These are phyloP conservation scores for Hirtodrosophila confusa DNA, from an alignment of 2,888 invertebrate species.

Conservation along the genomic window DNA sequence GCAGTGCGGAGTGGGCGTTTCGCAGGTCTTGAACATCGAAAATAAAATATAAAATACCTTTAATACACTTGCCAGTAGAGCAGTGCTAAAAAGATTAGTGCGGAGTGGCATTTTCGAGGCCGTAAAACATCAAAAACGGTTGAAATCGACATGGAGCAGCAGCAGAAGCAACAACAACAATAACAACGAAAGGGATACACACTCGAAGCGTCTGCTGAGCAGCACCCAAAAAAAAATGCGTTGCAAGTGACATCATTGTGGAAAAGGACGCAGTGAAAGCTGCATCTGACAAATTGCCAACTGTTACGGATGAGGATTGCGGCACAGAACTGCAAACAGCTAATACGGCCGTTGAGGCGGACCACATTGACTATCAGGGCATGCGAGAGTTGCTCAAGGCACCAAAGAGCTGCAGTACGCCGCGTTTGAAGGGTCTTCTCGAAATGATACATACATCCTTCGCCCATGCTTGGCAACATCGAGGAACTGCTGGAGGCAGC, in stretches of 20 bases:
- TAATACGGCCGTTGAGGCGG: conserved; percentile 27
- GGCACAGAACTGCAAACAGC: conserved; percentile 47
- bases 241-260: conserved; percentile 52
- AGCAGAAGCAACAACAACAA: no score
- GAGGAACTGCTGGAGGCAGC: conserved; percentile 63
- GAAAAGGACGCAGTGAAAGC: conserved; percentile 35
- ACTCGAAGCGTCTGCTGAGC: conserved; percentile 41
- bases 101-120: no score
- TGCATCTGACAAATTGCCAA: conserved; percentile 31
- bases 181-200: no score
- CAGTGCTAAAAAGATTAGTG: no score
- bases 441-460: conserved; percentile 61
- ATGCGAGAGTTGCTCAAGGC: conserved; percentile 72
- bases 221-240: conserved; percentile 53
- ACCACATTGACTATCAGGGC: conserved; percentile 59
- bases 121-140: no score
- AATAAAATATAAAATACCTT: no score
- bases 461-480: conserved; percentile 63
- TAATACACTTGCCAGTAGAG: no score
- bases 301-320: conserved; percentile 53
- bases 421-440: conserved; percentile 62
- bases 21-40: no score
- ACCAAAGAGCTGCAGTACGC: conserved; percentile 69
- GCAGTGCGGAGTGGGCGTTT: no score
- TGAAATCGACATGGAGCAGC: no score